These are phyloP conservation scores for Psephotus haematonotus DNA, from an alignment of 2,113 vertebrate species.

Conservation along the genomic window DNA sequence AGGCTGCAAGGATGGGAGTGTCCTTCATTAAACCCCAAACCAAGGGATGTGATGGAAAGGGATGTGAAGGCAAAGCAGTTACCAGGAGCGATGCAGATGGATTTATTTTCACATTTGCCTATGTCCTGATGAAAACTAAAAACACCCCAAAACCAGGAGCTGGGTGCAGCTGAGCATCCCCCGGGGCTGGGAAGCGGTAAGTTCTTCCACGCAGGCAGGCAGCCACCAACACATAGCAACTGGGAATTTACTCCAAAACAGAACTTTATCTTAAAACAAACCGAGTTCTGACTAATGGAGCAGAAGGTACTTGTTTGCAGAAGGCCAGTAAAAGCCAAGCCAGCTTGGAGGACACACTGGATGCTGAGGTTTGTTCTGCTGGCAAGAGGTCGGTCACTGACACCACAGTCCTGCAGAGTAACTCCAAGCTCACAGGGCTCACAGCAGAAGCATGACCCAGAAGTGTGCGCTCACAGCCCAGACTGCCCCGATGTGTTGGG, in stretches of 20 bases:
- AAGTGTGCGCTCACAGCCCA: not conserved
- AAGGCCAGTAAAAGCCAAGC: not conserved
- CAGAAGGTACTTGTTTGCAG: not conserved
- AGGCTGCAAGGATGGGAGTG: not conserved
- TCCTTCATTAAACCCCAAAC: not conserved
- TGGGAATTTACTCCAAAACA: constrained; percentile 24
- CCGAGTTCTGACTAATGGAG: not conserved
- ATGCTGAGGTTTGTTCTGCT: not conserved
- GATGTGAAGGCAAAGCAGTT: not conserved
- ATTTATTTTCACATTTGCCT: not conserved
- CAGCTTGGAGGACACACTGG: not conserved
- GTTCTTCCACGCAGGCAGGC: not conserved
- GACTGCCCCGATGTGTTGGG: accelerated
- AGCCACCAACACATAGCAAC: constrained; percentile 42
- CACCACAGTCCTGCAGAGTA: not conserved
- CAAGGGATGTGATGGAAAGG: not conserved
- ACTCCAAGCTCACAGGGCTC: not conserved
- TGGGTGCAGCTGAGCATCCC: not conserved
- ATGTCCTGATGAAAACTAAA: not conserved
- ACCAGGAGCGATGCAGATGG: not conserved
- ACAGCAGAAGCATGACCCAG: not conserved
- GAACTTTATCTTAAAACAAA: not conserved
- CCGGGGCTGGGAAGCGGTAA: not conserved
- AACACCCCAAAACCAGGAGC: not conserved
- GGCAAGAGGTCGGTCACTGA: not conserved